Evolutionary conservation across 2,888 invertebrate species (phyloP).

Genomic region (Nomada flava): DNA sequence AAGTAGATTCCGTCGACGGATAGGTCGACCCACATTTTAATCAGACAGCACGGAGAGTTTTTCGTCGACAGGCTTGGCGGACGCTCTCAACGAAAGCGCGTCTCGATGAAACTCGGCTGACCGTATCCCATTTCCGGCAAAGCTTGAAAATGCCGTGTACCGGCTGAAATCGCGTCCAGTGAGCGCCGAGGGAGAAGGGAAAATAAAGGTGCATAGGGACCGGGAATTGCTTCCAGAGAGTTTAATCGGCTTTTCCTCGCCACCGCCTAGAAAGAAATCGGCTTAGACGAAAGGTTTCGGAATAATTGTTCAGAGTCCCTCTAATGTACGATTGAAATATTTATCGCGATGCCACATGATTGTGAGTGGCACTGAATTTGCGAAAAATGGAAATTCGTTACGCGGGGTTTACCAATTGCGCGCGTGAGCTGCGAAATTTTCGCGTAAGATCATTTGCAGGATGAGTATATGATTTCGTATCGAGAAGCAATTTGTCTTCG

Average conservation of each 20-base stretch:
- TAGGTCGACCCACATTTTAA: conserved; percentile 41
- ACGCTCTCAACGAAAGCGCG: not conserved
- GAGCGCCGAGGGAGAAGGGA: not conserved
- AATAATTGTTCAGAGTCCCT: conserved; percentile 46
- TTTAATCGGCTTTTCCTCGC: conserved; percentile 64
- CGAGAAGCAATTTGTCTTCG: not conserved
- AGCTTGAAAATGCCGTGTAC: conserved; percentile 4
- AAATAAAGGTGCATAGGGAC: conserved; percentile 27
- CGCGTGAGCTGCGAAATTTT: no score
- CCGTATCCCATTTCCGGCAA: conserved; percentile 25
- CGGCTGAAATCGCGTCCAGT: not conserved
- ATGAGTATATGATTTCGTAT: not conserved
- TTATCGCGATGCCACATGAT: not conserved
- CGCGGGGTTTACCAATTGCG: no score
- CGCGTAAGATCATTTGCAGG: no score
- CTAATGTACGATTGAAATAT: not conserved
- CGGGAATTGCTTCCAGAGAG: conserved; percentile 35
- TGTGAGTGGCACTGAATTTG: not conserved
- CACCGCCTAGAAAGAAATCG: conserved; percentile 35
- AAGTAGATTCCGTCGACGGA: conserved; percentile 39
- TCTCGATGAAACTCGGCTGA: conserved; percentile 26
- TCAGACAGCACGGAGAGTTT: conserved; percentile 16
- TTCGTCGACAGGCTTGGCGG: not conserved
- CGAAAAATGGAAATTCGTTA: no score
- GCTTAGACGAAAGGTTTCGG: conserved; percentile 56